A percentile compares a stretch with the other conserved stretches of the same genome.
Conservation (phyloP, 2,797 vertebrate species). For the Microhierax caerulescens region DNA sequence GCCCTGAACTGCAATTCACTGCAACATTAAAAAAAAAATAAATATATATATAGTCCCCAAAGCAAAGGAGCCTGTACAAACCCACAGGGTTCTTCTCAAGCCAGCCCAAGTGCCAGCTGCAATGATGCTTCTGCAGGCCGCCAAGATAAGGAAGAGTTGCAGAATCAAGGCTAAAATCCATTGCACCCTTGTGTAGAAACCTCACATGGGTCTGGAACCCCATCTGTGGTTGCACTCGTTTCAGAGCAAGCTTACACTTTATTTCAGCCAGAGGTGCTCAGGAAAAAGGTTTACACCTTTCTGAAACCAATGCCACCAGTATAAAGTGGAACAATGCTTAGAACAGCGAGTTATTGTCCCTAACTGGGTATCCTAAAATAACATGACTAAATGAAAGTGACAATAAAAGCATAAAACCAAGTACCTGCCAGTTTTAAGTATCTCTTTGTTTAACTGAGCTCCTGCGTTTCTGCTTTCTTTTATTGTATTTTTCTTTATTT, state of each 20-base stretch:
- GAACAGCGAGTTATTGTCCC: background rate
- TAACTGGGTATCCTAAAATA: background rate
- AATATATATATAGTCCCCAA: too few relatives aligned
- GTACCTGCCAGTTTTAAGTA: background rate
- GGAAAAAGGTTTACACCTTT: background rate
- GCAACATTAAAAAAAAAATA: background rate
- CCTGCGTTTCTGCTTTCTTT: background rate
- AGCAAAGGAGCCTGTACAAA: background rate
- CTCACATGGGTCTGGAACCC: rapidly evolving
- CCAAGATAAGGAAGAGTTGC: background rate
- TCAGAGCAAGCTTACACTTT: background rate
- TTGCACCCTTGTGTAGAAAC: background rate
- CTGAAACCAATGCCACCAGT: background rate
- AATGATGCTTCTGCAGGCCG: background rate
- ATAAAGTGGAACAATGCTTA: background rate
- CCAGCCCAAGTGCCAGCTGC: background rate
- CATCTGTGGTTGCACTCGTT: background rate
- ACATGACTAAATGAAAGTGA: background rate
- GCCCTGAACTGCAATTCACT: background rate
- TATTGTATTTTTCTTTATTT: background rate
- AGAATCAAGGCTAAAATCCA: background rate
- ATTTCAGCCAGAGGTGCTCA: background rate
- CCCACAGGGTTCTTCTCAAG: background rate
- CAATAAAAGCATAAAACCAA: background rate
- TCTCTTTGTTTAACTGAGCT: background rate